Evolutionary conservation across 2,888 invertebrate species (phyloP), one percentile per base, ranked within the genome.

Genomic region (Lysandra bellargus): DNA sequence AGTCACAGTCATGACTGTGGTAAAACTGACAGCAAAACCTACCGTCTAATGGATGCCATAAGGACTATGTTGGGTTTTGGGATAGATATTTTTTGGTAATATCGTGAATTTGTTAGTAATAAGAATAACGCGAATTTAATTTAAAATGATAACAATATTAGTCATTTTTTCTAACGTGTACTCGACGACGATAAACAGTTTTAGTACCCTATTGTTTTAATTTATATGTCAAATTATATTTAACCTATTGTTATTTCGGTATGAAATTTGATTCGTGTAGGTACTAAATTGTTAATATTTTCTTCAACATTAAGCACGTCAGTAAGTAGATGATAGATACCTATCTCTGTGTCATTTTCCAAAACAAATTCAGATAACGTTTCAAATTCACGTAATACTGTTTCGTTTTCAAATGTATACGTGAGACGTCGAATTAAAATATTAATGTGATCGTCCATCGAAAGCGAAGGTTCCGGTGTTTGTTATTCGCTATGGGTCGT

Each of bases 381-480:
- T 49, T 75, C 17, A 33, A 64, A 49, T 60, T 64, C 61, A 44
- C 74, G 74, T 64, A 74, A 74, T 49, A 30, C 74, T 83, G 83
- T 85, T 87, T 84, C 83, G 88, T 88, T 88, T 84, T 78, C 79
- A 80, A 82, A 83, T 83, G 82, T 82, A 84, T 83, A 85, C 85
- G 84, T 86, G 85, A 85, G 82, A 83, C 81, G 81, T 85, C 83
- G 84, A 85, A 87, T 87, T 85, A 86, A 87, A 86, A 86, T 87
- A 87, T 87, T 86, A 84, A 87, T 87, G 86, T 87, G 86, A 88
- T 86, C 85, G 85, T 86, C 88, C 87, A 87, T 89, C 87, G 94
- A 94, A 94, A 94, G 94, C 92, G 93, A 94, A 92, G 87, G 92
- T 90, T 89, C 90, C 89, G 89, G 87, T 90, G 89, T 90, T 93